These are phyloP conservation scores for Acanthacorydalis orientalis DNA, from an alignment of 2,888 invertebrate species.

Conservation along the genomic window DNA sequence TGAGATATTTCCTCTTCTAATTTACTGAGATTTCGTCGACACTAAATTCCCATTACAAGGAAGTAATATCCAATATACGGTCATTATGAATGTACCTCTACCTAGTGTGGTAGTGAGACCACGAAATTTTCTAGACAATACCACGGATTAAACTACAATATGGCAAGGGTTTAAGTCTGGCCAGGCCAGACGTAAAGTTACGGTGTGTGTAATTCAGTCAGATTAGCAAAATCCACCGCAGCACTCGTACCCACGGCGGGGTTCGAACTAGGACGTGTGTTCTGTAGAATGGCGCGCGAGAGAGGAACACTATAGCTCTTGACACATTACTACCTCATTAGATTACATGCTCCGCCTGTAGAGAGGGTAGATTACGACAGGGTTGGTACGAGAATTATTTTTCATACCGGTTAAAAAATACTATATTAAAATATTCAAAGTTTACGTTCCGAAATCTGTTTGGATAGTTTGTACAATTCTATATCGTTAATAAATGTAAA, in stretches of 20 bases:
- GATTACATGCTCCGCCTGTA: conserved; percentile 11
- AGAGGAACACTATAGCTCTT: conserved; percentile 22
- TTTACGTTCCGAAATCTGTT: too few relatives aligned
- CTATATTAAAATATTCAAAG: too few relatives aligned
- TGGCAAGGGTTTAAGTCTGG: conserved; percentile 11
- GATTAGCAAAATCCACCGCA: conserved; percentile 24
- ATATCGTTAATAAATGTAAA: too few relatives aligned
- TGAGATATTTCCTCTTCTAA: too few relatives aligned
- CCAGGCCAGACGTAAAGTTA: conserved; percentile 20
- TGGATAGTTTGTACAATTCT: too few relatives aligned
- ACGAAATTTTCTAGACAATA: conserved; percentile 3
- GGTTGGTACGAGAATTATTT: too few relatives aligned
- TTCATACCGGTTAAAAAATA: too few relatives aligned
- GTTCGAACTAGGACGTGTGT: not conserved
- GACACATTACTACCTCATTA: conserved; percentile 29
- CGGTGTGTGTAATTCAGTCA: conserved; percentile 27
- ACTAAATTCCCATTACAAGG: too few relatives aligned
- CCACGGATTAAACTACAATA: not conserved
- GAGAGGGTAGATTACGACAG: too few relatives aligned
- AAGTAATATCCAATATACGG: too few relatives aligned
- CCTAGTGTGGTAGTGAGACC: not conserved
- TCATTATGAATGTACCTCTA: too few relatives aligned
- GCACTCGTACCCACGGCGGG: not conserved
- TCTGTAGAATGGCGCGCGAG: not conserved
- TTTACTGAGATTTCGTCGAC: too few relatives aligned